Base-by-base conservation (phyloP, 2,888 invertebrate genomes). In the Sylvicola fuscatus region DNA sequence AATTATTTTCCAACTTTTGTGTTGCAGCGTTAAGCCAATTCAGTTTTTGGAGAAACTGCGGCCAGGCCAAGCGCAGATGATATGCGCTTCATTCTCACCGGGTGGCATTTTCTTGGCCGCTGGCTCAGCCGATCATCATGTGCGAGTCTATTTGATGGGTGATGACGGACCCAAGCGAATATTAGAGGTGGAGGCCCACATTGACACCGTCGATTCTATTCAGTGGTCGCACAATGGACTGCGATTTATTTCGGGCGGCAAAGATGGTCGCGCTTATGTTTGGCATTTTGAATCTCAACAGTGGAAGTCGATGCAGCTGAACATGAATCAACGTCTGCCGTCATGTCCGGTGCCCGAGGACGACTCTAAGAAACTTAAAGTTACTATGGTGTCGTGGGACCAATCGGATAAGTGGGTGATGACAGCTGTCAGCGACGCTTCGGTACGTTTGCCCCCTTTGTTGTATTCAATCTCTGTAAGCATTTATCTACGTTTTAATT, bases 351-450 rank as follows among this genome's bases (percentile, higher is more conserved):
- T 53, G 27, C 48, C 52, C 0, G 55, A 55, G 2, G 70, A 72
- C 35, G 65, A 67, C 34, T 62, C 61, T 30, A 71, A 68, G 48
- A 72, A 73, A 48, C 53, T 71, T 8, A 74, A 80, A 62, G 92
- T 97, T 11, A 90, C 90, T 2, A 97, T 97, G 92, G 90, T 97
- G 5, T 79, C 80, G 39, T 98, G 97, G 97, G 86, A 83, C 54
- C 66, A 70, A 40, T 83, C 86, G 39, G 97, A 98, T 57, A 67
- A 70, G 30, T 77, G 70, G 57, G 78, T 86, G 17, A 70, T 95
- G 35, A 95, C 93, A 0, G 90, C 95, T 1, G 87, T 87, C 21
- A 87, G 80, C 43, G 93, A 97, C 59, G 67, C 70, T 51, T 72
- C 77, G 58, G 69, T 68, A 45, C 49, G 49, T 37, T 10, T 15